Base-by-base conservation (phyloP, 2,113 vertebrate species). In the Catharus minimus region DNA sequence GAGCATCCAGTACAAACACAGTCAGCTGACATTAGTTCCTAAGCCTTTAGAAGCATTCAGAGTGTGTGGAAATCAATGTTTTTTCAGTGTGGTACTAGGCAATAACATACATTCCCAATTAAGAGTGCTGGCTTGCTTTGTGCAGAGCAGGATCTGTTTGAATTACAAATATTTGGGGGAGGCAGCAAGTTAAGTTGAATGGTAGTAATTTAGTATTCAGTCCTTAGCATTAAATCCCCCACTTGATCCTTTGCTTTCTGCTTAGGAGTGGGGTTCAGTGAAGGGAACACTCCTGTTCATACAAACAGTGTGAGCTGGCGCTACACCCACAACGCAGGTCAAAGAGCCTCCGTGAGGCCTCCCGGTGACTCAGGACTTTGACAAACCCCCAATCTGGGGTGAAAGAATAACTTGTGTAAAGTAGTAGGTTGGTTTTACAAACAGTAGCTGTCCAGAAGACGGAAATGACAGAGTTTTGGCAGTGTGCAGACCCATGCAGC, bases 401-500 rank as follows among this genome's bases (percentile, higher is more conserved):
- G 65, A 47, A 79, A 50, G n/a, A 58, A 21, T 36, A 52, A 49
- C 67, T 92, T 80, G 1, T 26, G 19, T 66, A 75, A 81, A 73
- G 72, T 5, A 16, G 27, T 36, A 78, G 72, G 10, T 46, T n/a
- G 57, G 21, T 52, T 88, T 92, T 33, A 47, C 43, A 56, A 38
- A 30, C 33, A 57, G 12, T 30, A 56, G 74, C 74, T 77, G 30
- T 49, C 68, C 41, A 13, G 17, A 38, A 85, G 69, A 57, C 28
- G 53, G 71, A 46, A 81, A 21, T 83, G 87, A 86, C 76, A 83
- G 81, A 16, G 53, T 69, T 85, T 78, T 96, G 91, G 78, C 87
- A 89, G 53, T 0, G 36, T 32, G n/a, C 49, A 55, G 49, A 16
- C 18, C 15, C 66, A 0, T 1, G 65, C 24, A 21, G 62, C 44